Conservation (phyloP, 2,113 vertebrate species). For the Ibidorhyncha struthersii region DNA sequence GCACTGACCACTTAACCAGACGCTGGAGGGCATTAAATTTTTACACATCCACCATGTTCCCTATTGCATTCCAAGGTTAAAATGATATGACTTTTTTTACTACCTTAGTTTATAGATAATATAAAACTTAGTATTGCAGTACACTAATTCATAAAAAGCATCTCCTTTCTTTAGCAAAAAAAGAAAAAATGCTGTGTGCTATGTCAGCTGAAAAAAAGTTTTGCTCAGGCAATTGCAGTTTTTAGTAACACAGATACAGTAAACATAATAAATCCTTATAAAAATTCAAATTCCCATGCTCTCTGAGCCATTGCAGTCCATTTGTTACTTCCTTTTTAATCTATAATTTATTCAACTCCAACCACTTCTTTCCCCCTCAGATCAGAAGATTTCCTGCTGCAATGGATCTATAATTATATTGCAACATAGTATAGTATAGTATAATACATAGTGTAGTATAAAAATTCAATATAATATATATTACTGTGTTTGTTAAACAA, state of each 20-base stretch:
- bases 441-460: not conserved
- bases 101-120: constrained; percentile 47
- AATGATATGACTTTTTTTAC: constrained; percentile 30
- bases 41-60: not conserved
- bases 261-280: constrained; percentile 65
- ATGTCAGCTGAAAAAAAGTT: constrained; percentile 43
- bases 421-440: not conserved
- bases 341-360: constrained; percentile 10
- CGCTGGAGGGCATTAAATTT: constrained; percentile 46
- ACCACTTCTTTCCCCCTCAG: not conserved
- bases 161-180: constrained; percentile 3
- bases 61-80: constrained; percentile 28
- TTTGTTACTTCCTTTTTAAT: constrained; percentile 19
- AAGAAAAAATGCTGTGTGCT: constrained; percentile 3
- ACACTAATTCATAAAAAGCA: constrained; percentile 36
- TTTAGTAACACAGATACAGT: constrained; percentile 35
- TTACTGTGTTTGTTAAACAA: not conserved
- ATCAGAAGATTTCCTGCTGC: not conserved
- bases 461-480: not conserved
- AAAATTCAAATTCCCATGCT: constrained; percentile 39
- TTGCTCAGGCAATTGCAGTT: constrained; percentile 7
- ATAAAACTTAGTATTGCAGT: constrained; percentile 22
- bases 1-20: constrained; percentile 25
- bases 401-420: not conserved
- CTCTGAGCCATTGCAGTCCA: constrained; percentile 5